Evolutionary conservation across 92 coral and sea anemone species (phyloP).

Genomic region (Epizoanthus fatuus): DNA sequence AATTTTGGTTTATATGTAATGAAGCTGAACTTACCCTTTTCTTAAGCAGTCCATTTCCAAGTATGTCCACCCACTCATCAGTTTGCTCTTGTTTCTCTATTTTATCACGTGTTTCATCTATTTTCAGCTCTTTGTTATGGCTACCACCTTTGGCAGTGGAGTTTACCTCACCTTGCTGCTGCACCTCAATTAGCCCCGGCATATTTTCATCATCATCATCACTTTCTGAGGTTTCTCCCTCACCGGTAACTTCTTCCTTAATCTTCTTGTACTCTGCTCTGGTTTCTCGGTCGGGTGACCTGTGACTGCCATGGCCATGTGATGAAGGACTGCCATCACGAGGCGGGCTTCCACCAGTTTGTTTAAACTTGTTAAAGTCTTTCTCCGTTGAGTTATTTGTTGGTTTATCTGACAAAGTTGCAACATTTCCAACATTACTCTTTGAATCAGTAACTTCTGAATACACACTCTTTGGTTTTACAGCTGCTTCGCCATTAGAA

Average conservation of each 20-base stretch:
- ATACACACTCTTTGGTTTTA: not conserved
- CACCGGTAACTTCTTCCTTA: slow-evolving; percentile 84
- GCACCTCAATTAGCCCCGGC: slow-evolving; percentile 43
- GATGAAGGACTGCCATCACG: slow-evolving; percentile 28
- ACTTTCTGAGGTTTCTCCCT: slow-evolving; percentile 82
- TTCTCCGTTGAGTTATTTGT: not conserved
- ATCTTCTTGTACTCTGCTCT: slow-evolving; percentile 84
- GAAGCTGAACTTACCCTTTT: slow-evolving; percentile 75
- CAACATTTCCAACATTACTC: not conserved
- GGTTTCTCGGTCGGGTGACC: slow-evolving; percentile 83
- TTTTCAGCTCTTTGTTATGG: not conserved
- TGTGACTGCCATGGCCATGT: slow-evolving; percentile 77
- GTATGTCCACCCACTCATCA: slow-evolving; percentile 84
- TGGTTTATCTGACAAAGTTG: not conserved
- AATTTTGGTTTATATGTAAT: no score
- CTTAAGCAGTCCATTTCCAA: slow-evolving; percentile 95
- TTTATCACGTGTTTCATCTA: slow-evolving; percentile 10
- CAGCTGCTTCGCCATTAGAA: not conserved
- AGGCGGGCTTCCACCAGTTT: not conserved
- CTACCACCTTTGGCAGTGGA: not conserved
- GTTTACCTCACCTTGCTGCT: slow-evolving; percentile 7
- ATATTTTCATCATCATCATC: slow-evolving; percentile 58
- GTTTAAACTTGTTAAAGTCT: not conserved
- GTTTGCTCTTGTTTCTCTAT: slow-evolving; percentile 22
- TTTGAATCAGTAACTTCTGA: not conserved